Base-by-base conservation (phyloP, 1,140 invertebrate species). In the Lucilia cuprina region DNA sequence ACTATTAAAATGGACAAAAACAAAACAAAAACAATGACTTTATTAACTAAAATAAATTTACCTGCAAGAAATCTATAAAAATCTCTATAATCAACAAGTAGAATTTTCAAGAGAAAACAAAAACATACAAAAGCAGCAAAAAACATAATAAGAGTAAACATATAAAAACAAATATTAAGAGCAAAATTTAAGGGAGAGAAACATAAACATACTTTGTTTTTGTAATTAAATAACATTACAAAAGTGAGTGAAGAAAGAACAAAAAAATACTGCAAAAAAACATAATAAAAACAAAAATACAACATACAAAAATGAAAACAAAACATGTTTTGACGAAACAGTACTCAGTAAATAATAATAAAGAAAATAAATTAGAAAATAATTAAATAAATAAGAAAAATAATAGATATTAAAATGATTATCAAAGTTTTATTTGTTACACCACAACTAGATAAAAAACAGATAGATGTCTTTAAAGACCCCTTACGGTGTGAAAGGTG, bases 401-500 rank as follows among this genome's bases (percentile, higher is more conserved):
- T 8, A 10, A 74, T 30, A 17, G 8, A 74, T 74, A 74, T 30
- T 75, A 34, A 75, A n/a, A n/a, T n/a, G n/a, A n/a, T n/a, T 34
- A 1, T 34, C 8, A 77, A 41, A n/a, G n/a, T 12, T 30, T 30
- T 30, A 3, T 30, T 30, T 30, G 25, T 30, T 30, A 30, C 25
- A 30, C 25, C 3, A 60, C 14, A 60, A 60, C 1, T 17, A 60
- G 12, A 10, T 5, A 60, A 4, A 2, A 5, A 70, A 70, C 0
- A 5, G 2, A 70, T 70, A n/a, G 7, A n/a, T 70, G 65, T 9
- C 19, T 2, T 21, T 25, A 10, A 50, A 82, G 30, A 41, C n/a
- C 47, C 41, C 85, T 86, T 17, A 74, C 74, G 82, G 83, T 74
- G 83, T 60, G 60, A 84, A 82, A 83, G 77, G 84, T 82, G 82